phyloP scores from a whole-genome alignment of 2,797 vertebrate species.

The Peromyscus melanophrys region DNA sequence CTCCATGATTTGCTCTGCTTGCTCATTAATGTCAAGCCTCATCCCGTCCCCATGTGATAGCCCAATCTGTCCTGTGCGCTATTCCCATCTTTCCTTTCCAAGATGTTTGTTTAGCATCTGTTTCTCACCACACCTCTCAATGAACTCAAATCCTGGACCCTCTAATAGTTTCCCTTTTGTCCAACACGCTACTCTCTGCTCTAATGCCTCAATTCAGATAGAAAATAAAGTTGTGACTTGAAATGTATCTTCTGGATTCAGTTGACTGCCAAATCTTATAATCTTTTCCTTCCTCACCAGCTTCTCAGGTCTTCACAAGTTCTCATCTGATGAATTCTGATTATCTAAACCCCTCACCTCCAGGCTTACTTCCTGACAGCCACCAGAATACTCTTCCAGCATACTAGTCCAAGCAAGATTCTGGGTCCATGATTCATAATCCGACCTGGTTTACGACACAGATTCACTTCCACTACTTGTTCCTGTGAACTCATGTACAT shows the following conservation, averaged over 20 bases:
- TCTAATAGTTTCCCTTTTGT: background rate
- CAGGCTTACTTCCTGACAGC: background rate
- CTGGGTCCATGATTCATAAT: background rate
- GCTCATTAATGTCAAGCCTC: background rate
- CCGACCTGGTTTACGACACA: background rate
- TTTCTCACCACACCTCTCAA: background rate
- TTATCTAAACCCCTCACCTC: background rate
- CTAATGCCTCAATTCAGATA: conserved; percentile 15
- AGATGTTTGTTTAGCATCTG: background rate
- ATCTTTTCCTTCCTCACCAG: background rate
- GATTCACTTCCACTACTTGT: background rate
- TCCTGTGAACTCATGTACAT: background rate
- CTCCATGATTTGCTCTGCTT: background rate
- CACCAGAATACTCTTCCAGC: background rate
- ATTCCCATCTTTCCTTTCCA: background rate
- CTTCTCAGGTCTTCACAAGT: background rate
- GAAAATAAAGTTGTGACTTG: background rate
- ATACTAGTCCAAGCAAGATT: background rate
- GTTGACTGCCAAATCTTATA: background rate
- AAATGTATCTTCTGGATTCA: background rate
- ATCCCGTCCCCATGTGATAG: background rate
- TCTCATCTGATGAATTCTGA: background rate
- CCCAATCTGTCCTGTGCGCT: background rate
- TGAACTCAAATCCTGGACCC: background rate
- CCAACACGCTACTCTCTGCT: background rate